Evolutionary conservation across 2,113 vertebrate genomes (phyloP).

Genomic region (human): DNA sequence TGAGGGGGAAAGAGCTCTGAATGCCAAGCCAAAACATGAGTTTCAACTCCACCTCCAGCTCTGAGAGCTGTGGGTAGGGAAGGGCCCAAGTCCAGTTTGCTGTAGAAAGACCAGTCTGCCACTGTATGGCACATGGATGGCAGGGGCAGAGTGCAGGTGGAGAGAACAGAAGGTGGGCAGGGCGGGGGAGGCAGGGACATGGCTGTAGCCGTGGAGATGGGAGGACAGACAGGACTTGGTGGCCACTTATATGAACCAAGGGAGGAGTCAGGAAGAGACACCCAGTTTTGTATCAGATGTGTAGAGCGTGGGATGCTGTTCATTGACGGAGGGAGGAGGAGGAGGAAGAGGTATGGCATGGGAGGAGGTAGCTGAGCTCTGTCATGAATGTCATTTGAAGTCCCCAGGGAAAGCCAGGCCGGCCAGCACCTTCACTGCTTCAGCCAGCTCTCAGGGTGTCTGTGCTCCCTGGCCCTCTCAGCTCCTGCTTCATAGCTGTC

Average conservation of each 20-base stretch:
- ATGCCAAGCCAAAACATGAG: neutral
- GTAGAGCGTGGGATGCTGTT: neutral
- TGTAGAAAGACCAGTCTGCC: too few relatives aligned
- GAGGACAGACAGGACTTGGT: too few relatives aligned
- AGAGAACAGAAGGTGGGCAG: neutral
- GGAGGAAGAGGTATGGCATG: neutral
- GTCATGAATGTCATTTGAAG: too few relatives aligned
- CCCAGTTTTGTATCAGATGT: neutral
- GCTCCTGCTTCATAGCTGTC: neutral
- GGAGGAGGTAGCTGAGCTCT: too few relatives aligned
- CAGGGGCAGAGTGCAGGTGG: neutral
- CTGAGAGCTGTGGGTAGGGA: too few relatives aligned
- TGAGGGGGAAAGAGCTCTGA: too few relatives aligned
- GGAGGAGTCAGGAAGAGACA: neutral
- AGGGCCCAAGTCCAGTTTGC: too few relatives aligned
- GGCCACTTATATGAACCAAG: neutral
- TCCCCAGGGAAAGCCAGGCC: too few relatives aligned
- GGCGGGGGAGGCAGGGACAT: neutral
- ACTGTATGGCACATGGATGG: too few relatives aligned
- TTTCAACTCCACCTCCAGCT: too few relatives aligned
- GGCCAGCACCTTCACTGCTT: too few relatives aligned
- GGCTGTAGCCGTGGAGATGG: neutral
- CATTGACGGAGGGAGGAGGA: neutral
- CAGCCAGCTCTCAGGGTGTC: too few relatives aligned
- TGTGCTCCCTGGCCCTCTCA: neutral